Base-by-base conservation (phyloP, 2,797 vertebrate species). In the Gila robusta region DNA sequence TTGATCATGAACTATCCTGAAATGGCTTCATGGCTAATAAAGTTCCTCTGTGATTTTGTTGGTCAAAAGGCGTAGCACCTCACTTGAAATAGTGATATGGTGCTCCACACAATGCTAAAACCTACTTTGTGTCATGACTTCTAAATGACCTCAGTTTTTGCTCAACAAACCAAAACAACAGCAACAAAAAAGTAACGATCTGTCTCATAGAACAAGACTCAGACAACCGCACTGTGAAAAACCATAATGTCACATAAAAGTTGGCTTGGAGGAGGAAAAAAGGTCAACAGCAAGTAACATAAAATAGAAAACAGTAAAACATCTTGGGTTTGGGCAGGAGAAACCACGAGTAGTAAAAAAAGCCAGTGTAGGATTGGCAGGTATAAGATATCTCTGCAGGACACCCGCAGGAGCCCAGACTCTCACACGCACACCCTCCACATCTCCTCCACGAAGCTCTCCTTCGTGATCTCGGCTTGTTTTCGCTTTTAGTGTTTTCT, bases 401-500 rank as follows among this genome's bases (percentile, higher is more conserved):
- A 86, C 52, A 47, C 87, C 86, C 78, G 73, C 82, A 78, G 83
- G 66, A 81, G 86, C 85, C 88, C 84, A 81, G 83, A 70, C 82
- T 85, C 83, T 92, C 91, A 88, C 91, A 91, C 91, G 91, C 90
- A 91, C 83, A 85, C 62, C 62, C 76, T 81, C 72, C 64, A 67
- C 67, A 59, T 76, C 78, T 66, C 89, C 84, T 77, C 83, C 56
- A 84, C 16, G 35, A 59, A 79, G 73, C 86, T 82, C 78, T 8
- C 47, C 39, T 90, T 94, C 94, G 94, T 95, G 95, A 95, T 93
- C 93, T 93, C 91, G 87, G 92, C 95, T 95, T 86, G 88, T 95
- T 96, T 95, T 91, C 89, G 11, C 81, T 94, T 94, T 95, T 93
- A 95, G 91, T 94, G 93, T 92, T 94, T 94, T 94, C 93, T 94